Percentiles rank a stretch among this genome's conserved stretches.
Evolutionary conservation across 2,797 vertebrate genomes (phyloP).

Genomic region (Platalea minor): DNA sequence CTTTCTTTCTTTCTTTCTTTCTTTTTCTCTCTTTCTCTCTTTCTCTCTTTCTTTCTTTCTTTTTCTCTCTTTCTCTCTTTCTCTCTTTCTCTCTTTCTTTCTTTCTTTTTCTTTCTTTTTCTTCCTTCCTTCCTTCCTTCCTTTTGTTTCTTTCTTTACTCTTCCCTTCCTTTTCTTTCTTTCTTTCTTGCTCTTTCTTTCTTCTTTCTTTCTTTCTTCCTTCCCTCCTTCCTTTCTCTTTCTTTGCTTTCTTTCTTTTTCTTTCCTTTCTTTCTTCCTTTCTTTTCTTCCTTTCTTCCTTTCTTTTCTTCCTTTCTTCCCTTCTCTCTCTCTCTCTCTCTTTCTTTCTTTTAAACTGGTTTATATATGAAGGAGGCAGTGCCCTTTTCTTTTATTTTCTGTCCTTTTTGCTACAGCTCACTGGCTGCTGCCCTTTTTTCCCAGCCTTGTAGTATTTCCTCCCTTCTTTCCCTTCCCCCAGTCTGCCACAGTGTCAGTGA

Average conservation of each 20-base stretch:
- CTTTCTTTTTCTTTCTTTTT: no score
- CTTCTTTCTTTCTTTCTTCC: background rate
- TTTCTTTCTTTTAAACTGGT: accelerated
- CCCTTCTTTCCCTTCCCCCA: conserved; percentile 21
- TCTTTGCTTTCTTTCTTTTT: background rate
- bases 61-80: no score
- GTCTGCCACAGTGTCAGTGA: conserved; percentile 34
- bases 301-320: no score
- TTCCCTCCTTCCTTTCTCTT: no score
- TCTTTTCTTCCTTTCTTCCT: no score
- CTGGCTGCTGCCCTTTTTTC: conserved; percentile 33
- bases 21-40: no score
- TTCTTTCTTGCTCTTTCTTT: background rate
- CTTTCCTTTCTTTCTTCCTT: no score
- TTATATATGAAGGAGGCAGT: background rate
- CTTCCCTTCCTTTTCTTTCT: no score
- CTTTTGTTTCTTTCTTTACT: no score
- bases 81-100: no score
- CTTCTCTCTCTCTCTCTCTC: background rate
- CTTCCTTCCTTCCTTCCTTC: no score
- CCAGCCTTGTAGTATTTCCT: conserved; percentile 43
- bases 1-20: background rate
- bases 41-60: no score
- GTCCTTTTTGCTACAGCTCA: conserved; percentile 21
- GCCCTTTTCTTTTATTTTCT: background rate